phyloP scores from a whole-genome alignment of 2,113 vertebrate species.

The Ancistrus triradiatus region DNA sequence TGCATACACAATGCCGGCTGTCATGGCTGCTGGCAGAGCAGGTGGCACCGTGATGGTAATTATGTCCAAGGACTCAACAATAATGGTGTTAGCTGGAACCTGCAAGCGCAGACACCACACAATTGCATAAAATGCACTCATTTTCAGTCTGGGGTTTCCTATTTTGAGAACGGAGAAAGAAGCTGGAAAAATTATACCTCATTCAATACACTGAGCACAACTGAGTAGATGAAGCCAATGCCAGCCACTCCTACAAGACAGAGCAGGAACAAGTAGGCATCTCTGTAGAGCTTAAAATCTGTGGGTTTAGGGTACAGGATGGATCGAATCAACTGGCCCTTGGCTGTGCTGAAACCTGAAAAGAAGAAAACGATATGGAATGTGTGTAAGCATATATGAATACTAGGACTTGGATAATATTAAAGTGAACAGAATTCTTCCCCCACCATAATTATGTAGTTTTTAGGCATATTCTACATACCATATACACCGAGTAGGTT shows the following conservation, averaged over 20 bases:
- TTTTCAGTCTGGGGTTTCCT: too few relatives aligned
- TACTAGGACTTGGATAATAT: too few relatives aligned
- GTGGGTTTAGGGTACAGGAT: constrained; percentile 97
- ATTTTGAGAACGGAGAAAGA: not conserved
- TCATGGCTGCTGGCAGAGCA: constrained; percentile 94
- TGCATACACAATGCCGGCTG: constrained; percentile 93
- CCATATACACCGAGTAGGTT: too few relatives aligned
- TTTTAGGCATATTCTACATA: too few relatives aligned
- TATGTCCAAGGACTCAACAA: constrained; percentile 92
- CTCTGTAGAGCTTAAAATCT: constrained; percentile 95
- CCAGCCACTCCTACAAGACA: constrained; percentile 90
- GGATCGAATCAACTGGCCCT: constrained; percentile 94
- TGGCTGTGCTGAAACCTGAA: constrained; percentile 92
- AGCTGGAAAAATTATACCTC: constrained; percentile 7
- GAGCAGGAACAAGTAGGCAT: constrained; percentile 92
- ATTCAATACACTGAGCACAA: constrained; percentile 83
- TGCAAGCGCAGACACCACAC: too few relatives aligned
- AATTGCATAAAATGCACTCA: too few relatives aligned
- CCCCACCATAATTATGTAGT: too few relatives aligned
- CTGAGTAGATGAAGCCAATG: constrained; percentile 89
- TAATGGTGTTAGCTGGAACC: constrained; percentile 79
- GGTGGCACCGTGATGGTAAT: constrained; percentile 98
- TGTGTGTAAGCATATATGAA: too few relatives aligned
- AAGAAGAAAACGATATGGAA: constrained; percentile 12
- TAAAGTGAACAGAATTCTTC: too few relatives aligned